Conservation (phyloP, 2,888 invertebrate genomes). For the Pardosa pseudoannulata region DNA sequence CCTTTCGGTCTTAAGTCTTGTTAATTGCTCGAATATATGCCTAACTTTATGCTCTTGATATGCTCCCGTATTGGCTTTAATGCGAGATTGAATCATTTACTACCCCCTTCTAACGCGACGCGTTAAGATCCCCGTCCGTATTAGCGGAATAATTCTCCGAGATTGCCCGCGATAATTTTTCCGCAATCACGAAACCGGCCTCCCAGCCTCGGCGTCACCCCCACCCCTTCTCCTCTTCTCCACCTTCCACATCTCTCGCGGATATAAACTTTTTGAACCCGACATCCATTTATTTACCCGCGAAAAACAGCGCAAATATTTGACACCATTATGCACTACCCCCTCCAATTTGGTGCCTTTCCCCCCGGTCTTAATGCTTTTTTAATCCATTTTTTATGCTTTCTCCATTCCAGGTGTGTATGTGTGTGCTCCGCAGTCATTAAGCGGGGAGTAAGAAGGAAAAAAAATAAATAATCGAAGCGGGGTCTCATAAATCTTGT, state of each 20-base stretch:
- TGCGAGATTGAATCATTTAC: no score
- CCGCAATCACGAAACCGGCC: slow-evolving; percentile 7
- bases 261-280: slow-evolving; percentile 15
- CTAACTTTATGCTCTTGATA: no score
- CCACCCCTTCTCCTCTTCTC: not conserved
- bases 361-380: slow-evolving; percentile 11
- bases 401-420: slow-evolving; percentile 42
- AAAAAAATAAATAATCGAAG: slow-evolving; percentile 9
- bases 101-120: not conserved
- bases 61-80: no score
- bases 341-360: slow-evolving; percentile 11
- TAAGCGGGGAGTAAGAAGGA: slow-evolving; percentile 1
- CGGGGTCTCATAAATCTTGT: slow-evolving; percentile 52
- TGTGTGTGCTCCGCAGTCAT: slow-evolving; percentile 7
- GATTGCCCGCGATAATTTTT: not conserved
- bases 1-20: no score
- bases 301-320: slow-evolving; percentile 18
- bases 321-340: slow-evolving; percentile 1
- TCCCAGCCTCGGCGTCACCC: no score
- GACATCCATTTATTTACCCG: slow-evolving; percentile 7
- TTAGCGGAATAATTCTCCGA: not conserved
- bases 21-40: no score
- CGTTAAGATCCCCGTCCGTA: not conserved
- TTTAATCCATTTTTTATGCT: slow-evolving; percentile 39
- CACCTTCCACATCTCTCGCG: not conserved